These are phyloP conservation scores for Petrocephalus schoutedeni DNA, from an alignment of 2,797 vertebrate species.

Conservation along the genomic window DNA sequence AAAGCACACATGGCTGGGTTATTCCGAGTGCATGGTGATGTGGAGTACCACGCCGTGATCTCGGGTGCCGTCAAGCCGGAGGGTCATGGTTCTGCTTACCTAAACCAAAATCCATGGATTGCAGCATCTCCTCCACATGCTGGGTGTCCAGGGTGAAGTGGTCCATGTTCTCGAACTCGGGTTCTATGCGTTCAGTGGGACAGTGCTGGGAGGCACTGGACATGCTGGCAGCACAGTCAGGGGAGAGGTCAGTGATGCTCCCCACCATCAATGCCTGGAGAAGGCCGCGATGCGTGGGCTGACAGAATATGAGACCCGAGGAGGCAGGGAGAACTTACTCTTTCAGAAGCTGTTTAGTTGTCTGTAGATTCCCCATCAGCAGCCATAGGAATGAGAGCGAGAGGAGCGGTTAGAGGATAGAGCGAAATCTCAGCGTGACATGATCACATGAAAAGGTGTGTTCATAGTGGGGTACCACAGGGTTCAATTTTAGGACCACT, in stretches of 20 bases:
- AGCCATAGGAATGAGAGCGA: not conserved
- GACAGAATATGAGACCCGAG: not conserved
- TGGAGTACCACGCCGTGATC: not conserved
- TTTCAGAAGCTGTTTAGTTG: conserved; percentile 21
- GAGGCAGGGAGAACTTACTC: conserved; percentile 16
- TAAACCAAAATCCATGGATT: conserved; percentile 71
- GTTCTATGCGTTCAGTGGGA: conserved; percentile 66
- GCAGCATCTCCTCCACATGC: conserved; percentile 64
- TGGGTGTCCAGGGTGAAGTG: conserved; percentile 81
- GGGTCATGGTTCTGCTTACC: conserved; percentile 45
- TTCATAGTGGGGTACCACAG: no score
- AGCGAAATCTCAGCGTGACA: not conserved
- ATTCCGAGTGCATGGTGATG: not conserved
- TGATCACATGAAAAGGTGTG: not conserved
- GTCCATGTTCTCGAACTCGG: conserved; percentile 90
- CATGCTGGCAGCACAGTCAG: conserved; percentile 5
- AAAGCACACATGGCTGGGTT: not conserved
- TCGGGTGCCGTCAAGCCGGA: not conserved
- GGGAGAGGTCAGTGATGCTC: not conserved
- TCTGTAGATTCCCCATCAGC: not conserved
- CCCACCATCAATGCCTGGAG: not conserved
- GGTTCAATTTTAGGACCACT: no score
- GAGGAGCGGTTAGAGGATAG: not conserved
- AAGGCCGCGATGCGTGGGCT: not conserved
- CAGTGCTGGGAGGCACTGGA: not conserved